Evolutionary conservation across 2,797 vertebrate genomes (phyloP).

Genomic region (Lutjanus campechanus): DNA sequence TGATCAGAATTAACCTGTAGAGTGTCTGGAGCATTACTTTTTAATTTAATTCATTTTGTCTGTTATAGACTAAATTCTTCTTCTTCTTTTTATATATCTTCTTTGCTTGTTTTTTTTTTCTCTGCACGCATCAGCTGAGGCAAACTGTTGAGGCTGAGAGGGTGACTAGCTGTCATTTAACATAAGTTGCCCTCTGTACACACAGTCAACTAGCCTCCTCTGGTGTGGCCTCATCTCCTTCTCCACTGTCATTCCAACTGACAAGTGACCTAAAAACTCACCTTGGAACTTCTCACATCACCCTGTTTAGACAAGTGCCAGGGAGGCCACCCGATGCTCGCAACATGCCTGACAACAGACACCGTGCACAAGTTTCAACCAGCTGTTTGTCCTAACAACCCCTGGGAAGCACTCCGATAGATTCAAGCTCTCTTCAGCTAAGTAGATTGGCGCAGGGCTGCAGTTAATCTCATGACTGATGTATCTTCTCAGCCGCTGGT

Average conservation of each 20-base stretch:
- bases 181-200: conserved; percentile 67
- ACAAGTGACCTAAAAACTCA: conserved; percentile 82
- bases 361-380: conserved; percentile 63
- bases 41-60: conserved; percentile 1
- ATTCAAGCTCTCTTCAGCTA: conserved; percentile 69
- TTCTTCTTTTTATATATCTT: background rate
- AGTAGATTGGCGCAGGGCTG: conserved; percentile 60
- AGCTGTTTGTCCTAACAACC: conserved; percentile 72
- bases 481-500: conserved; percentile 57
- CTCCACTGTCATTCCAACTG: conserved; percentile 74
- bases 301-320: conserved; percentile 76
- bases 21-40: conserved; percentile 12
- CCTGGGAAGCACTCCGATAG: conserved; percentile 53
- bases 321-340: conserved; percentile 30
- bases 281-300: conserved; percentile 76
- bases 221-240: conserved; percentile 59
- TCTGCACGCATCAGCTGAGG: conserved; percentile 19
- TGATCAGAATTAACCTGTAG: conserved; percentile 3
- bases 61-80: background rate
- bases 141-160: conserved; percentile 45
- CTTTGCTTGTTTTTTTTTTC: background rate
- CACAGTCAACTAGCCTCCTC: conserved; percentile 64
- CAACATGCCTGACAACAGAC: conserved; percentile 68
- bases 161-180: conserved; percentile 73
- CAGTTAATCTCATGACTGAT: conserved; percentile 70